phyloP scores from a whole-genome alignment of 2,113 vertebrate species.

The Anser cygnoides region DNA sequence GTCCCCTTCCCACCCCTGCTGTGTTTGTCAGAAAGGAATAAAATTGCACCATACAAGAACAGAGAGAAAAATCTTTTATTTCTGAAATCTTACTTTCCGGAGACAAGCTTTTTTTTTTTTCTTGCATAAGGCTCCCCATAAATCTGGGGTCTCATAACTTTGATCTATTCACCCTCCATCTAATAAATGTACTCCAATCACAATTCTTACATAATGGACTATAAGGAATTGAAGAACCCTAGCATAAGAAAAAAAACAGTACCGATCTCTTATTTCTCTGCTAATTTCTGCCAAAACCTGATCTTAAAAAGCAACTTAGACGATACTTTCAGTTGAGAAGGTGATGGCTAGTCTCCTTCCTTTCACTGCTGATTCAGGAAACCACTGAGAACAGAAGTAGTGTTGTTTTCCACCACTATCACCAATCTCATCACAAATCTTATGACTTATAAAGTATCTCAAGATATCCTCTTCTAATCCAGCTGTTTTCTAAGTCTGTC shows the following conservation, averaged over 20 bases:
- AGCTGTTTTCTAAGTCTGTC: neutral
- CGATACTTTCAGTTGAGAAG: neutral
- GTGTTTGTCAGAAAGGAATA: slow-evolving; percentile 3
- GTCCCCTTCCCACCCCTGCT: fast-evolving
- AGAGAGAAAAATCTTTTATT: slow-evolving; percentile 7
- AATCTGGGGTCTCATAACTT: neutral
- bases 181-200: neutral
- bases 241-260: fast-evolving
- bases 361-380: neutral
- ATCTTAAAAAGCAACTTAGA: neutral
- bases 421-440: neutral
- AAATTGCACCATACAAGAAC: neutral
- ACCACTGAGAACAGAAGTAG: neutral
- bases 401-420: neutral
- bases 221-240: neutral
- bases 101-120: neutral
- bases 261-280: neutral
- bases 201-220: neutral
- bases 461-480: neutral
- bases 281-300: neutral
- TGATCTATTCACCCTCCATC: neutral
- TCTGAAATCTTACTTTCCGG: slow-evolving; percentile 10
- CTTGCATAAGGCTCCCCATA: slow-evolving; percentile 6
- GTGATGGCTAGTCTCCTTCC: neutral
- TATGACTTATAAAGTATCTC: neutral